Evolutionary conservation across 2,797 vertebrate genomes (phyloP).

Genomic region (Xiphophorus birchmanni): DNA sequence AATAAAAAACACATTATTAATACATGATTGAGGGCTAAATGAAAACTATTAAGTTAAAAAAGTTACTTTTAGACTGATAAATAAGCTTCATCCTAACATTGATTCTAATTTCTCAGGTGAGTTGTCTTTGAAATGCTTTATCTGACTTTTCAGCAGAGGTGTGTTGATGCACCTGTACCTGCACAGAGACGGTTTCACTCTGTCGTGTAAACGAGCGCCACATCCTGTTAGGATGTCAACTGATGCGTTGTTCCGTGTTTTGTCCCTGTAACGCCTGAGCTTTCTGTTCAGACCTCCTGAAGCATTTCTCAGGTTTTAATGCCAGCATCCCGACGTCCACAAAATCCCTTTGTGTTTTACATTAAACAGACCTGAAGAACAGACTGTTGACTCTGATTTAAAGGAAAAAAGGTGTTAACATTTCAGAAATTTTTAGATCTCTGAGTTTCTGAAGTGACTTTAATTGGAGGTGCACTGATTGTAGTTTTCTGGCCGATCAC

Average conservation of each 20-base stretch:
- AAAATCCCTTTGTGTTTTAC: neutral
- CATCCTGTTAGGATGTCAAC: neutral
- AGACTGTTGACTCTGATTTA: neutral
- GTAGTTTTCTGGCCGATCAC: too few relatives aligned
- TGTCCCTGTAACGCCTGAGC: neutral
- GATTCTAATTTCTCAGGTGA: neutral
- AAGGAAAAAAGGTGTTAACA: neutral
- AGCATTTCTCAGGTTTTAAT: conserved; percentile 35
- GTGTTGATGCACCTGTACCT: neutral
- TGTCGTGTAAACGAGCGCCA: conserved; percentile 18
- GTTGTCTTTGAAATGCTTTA: neutral
- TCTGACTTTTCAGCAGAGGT: neutral
- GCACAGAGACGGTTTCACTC: conserved; percentile 14
- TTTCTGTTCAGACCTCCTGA: conserved; percentile 4
- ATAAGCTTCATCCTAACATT: neutral
- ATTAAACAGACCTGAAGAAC: neutral
- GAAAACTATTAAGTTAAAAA: neutral
- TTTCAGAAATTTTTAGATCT: neutral
- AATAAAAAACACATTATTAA: neutral
- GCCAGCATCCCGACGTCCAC: neutral
- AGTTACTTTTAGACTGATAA: neutral
- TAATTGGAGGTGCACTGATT: neutral
- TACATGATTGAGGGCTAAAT: neutral
- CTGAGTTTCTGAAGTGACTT: neutral
- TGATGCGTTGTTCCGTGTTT: neutral